Percentiles rank a stretch among this genome's conserved stretches.
phyloP scores from a whole-genome alignment of 64 coral and sea anemone species.

The Montipora efflorescens region DNA sequence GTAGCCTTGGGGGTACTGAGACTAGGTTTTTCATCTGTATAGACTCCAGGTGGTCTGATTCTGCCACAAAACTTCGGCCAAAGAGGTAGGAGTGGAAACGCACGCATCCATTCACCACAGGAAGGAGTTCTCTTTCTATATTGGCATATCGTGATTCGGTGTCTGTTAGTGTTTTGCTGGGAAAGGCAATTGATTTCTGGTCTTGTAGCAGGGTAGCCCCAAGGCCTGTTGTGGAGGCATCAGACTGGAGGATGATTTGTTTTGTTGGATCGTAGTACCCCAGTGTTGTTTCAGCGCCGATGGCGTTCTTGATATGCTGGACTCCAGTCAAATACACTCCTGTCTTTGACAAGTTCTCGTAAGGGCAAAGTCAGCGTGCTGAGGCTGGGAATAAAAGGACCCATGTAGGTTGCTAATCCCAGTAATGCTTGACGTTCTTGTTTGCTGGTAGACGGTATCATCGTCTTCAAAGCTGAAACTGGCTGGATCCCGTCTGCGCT shows the following conservation, averaged over 20 bases:
- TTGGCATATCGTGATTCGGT: conserved; percentile 40
- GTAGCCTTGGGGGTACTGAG: conserved; percentile 28
- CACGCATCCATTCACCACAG: conserved; percentile 62
- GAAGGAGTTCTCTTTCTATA: conserved; percentile 46
- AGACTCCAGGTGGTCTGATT: conserved; percentile 58
- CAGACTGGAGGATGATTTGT: not conserved
- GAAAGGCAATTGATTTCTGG: conserved; percentile 24
- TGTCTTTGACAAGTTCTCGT: conserved; percentile 1
- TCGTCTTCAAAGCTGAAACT: conserved; percentile 35
- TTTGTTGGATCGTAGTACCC: not conserved
- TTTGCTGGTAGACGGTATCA: conserved; percentile 29
- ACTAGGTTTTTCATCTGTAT: conserved; percentile 27
- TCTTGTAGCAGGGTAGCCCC: conserved; percentile 38
- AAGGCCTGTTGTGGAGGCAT: not conserved
- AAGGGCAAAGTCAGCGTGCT: not conserved
- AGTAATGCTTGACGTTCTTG: conserved; percentile 19
- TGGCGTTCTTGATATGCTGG: conserved; percentile 19
- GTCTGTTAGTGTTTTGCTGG: conserved; percentile 19
- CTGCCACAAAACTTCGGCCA: conserved; percentile 18
- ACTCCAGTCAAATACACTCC: not conserved
- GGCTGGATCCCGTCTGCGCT: conserved; percentile 6
- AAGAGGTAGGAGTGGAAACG: conserved; percentile 59
- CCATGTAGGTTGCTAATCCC: conserved; percentile 51
- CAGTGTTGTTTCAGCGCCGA: not conserved
- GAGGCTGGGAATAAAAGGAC: conserved; percentile 60